Percentiles rank a stretch among this genome's conserved stretches.
These are phyloP conservation scores for Chiloscyllium punctatum DNA, from an alignment of 2,797 vertebrate species.

Conservation along the genomic window DNA sequence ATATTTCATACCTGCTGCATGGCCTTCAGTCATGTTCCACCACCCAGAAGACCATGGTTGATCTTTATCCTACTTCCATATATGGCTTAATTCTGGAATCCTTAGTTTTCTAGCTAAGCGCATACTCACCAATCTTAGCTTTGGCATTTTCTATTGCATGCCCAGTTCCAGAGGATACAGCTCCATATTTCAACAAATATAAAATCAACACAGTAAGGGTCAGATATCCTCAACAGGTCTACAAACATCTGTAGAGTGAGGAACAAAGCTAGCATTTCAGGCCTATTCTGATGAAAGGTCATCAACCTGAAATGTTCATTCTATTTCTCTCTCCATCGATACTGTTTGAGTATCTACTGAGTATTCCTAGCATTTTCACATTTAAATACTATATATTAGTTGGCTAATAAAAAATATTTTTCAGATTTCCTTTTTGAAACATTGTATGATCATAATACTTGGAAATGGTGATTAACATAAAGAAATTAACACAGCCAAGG, in stretches of 20 bases:
- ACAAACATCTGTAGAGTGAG: too few species aligned
- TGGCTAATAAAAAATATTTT: background rate
- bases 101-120: background rate
- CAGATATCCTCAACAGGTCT: too few species aligned
- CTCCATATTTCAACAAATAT: background rate
- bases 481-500: background rate
- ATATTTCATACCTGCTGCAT: background rate
- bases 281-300: too few species aligned
- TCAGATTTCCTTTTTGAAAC: background rate
- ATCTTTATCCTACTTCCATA: background rate
- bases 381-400: background rate
- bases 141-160: background rate
- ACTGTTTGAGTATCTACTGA: too few species aligned
- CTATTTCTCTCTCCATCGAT: too few species aligned
- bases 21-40: background rate
- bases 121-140: background rate
- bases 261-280: too few species aligned
- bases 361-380: background rate
- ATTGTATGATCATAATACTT: background rate
- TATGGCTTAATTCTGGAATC: background rate
- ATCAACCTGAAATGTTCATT: too few species aligned
- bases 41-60: background rate
- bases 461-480: background rate
- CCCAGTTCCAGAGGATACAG: background rate
- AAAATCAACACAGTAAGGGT: too few species aligned